Evolutionary conservation across 1,140 invertebrate genomes (phyloP), one percentile per base, ranked within the genome.

Genomic region (Heliothis subflexa): DNA sequence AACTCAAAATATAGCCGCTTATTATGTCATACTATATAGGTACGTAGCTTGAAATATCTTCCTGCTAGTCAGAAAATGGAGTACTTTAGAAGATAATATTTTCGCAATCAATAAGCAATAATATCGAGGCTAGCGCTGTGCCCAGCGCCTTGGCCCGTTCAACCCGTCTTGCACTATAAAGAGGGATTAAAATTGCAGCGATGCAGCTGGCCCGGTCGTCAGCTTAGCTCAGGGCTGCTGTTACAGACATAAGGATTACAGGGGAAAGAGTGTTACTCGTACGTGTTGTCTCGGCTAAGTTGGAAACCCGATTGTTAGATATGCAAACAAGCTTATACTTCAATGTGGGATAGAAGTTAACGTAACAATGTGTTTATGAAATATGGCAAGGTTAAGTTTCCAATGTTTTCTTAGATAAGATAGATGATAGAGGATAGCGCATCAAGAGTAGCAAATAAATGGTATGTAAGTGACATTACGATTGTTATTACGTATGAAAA

Each of bases 171-270:
- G 73, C 25, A 25, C 59, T 75, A 59, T 72, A 68, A 68, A 74
- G 61, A 70, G 57, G 62, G 59, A 78, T 81, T 81, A 81, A 81
- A 81, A 81, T 81, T 81, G 75, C 80, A 81, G 18, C 40, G 52
- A 45, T 78, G 80, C 80, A 81, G 80, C 80, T 74, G 75, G 66
- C 49, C 70, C 40, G 47, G 47, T 40, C 54, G 71, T 33, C 74
- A 77, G 74, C 61, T 74, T 70, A 62, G 13, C 16, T 52, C 40
- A 70, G 57, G 73, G 61, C 18, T 59, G 76, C 18, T 18, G 14
- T 16, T n/a, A 3, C 14, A 40, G 45, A 76, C 28, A 54, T 13
- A 12, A 18, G 5, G 13, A 13, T 45, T 28, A 45, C 28, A 25
- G 49, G 25, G 21, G 11, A 12, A 21, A 11, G 21, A 9, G 21